These are phyloP conservation scores for Scopus umbretta DNA, from an alignment of 2,113 vertebrate genomes.

Conservation along the genomic window DNA sequence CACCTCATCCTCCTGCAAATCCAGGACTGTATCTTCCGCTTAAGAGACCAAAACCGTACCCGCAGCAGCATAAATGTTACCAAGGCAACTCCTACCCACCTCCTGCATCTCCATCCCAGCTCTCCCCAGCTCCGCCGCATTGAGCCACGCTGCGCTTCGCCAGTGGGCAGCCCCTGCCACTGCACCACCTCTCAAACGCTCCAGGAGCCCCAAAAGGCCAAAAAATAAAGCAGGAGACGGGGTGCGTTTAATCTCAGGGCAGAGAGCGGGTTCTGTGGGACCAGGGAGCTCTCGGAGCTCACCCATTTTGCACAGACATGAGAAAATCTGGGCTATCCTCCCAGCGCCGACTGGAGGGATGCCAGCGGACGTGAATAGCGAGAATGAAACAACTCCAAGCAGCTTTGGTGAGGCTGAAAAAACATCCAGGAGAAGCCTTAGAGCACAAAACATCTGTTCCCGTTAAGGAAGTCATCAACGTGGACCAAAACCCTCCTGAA, in stretches of 20 bases:
- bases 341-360: fast-evolving
- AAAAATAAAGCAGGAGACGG: fast-evolving
- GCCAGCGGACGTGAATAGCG: fast-evolving
- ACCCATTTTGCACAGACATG: fast-evolving
- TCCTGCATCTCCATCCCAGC: not conserved
- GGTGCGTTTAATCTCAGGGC: fast-evolving
- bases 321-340: not conserved
- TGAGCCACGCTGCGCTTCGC: not conserved
- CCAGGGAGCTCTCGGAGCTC: not conserved
- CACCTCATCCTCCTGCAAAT: not conserved
- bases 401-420: not conserved
- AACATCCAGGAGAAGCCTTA: not conserved
- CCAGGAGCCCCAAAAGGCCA: not conserved
- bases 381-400: not conserved
- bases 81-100: not conserved
- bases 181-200: not conserved
- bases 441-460: not conserved
- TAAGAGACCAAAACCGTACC: not conserved
- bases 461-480: fast-evolving
- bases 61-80: not conserved
- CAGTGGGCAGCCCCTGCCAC: not conserved
- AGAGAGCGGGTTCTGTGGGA: fast-evolving
- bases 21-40: not conserved
- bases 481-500: fast-evolving
- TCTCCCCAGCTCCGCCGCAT: not conserved